Conservation (phyloP, 2,797 vertebrate genomes). For the Neomorphus geoffroyi region DNA sequence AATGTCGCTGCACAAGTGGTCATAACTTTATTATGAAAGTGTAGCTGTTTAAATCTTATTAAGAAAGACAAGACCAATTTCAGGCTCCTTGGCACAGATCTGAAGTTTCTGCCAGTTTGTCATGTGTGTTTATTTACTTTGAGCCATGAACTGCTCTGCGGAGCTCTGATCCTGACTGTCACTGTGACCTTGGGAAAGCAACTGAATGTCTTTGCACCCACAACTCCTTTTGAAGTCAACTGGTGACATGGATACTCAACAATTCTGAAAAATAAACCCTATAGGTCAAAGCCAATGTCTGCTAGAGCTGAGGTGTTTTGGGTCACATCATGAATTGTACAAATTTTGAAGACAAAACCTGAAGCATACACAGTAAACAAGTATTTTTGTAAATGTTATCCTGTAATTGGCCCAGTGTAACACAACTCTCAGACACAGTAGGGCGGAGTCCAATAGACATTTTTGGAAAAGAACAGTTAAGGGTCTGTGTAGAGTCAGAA, state of each 20-base stretch:
- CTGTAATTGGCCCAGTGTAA: too few relatives aligned
- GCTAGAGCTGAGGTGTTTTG: not conserved
- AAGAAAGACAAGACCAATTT: too few relatives aligned
- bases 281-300: not conserved
- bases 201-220: not conserved
- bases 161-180: not conserved
- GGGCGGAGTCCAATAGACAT: too few relatives aligned
- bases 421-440: too few relatives aligned
- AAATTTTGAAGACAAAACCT: not conserved
- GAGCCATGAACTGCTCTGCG: not conserved
- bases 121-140: too few relatives aligned
- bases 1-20: too few relatives aligned
- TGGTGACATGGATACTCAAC: not conserved
- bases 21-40: too few relatives aligned
- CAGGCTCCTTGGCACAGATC: too few relatives aligned
- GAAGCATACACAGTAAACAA: not conserved
- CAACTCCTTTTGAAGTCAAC: not conserved
- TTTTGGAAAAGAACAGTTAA: too few relatives aligned
- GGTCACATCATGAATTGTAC: not conserved
- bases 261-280: not conserved
- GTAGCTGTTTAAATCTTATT: too few relatives aligned
- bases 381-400: not conserved
- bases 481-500: too few relatives aligned
- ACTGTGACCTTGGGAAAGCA: not conserved
- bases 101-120: too few relatives aligned